A percentile compares a stretch with the other conserved stretches of the same genome.
Conservation (phyloP, 1,140 invertebrate species). For the Potamilus streckersoni region DNA sequence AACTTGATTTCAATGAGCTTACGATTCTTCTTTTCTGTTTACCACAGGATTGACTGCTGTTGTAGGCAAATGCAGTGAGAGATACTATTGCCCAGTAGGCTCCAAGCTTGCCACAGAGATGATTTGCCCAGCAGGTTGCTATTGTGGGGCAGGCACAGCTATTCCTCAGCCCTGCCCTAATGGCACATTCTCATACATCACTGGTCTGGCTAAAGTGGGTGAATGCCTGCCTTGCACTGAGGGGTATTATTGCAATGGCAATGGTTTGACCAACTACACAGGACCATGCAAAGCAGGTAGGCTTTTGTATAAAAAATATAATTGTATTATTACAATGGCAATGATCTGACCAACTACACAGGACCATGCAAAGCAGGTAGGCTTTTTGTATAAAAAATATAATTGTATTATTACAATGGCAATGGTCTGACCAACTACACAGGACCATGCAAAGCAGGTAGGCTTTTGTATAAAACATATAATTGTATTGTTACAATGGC, state of each 20-base stretch:
- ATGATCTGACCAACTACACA: no score
- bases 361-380: no score
- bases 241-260: constrained; percentile 58
- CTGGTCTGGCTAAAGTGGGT: constrained; percentile 34
- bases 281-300: constrained; percentile 60
- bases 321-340: no score
- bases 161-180: constrained; percentile 56
- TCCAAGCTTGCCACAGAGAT: constrained; percentile 43
- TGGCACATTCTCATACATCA: constrained; percentile 61
- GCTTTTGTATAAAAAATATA: not conserved
- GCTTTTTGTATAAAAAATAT: no score
- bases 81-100: constrained; percentile 58
- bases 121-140: constrained; percentile 56
- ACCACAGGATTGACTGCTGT: constrained; percentile 48
- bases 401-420: constrained; percentile 59
- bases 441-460: no score
- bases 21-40: constrained; percentile 1
- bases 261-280: constrained; percentile 49
- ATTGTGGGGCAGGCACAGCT: constrained; percentile 42
- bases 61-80: constrained; percentile 46
- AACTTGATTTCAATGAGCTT: no score
- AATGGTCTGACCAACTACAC: no score
- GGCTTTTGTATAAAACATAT: no score
- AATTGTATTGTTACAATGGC: constrained; percentile 58
- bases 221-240: constrained; percentile 55